Conservation (phyloP, 2,888 invertebrate species). For the Perithous albicinctus region DNA sequence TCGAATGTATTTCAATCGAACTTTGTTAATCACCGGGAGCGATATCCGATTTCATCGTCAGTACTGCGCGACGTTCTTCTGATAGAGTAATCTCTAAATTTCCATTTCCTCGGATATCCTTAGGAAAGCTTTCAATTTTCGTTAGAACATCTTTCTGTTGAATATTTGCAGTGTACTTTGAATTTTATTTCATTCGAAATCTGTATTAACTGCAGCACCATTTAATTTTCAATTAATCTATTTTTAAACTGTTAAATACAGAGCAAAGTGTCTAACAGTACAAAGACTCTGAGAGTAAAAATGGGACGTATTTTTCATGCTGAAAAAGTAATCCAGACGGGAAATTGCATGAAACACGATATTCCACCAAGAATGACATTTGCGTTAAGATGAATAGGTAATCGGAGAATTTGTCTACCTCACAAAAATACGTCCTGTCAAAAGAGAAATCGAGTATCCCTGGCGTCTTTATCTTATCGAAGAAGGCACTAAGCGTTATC, state of each 20-base stretch:
- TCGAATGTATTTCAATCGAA: background rate
- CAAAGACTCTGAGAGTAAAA: background rate
- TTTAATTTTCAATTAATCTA: no score
- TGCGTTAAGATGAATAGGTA: background rate
- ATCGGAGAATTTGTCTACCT: slow-evolving; percentile 10
- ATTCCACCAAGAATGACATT: background rate
- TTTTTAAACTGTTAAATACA: no score
- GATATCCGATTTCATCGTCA: background rate
- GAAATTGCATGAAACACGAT: background rate
- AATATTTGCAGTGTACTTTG: background rate
- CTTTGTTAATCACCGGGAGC: background rate
- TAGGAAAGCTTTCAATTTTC: background rate
- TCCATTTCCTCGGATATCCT: background rate
- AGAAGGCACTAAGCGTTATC: background rate
- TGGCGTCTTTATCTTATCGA: background rate
- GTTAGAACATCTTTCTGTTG: background rate
- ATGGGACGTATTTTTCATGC: background rate
- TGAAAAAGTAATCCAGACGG: background rate
- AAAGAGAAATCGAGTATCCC: no score
- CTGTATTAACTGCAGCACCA: background rate
- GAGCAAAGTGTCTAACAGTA: background rate
- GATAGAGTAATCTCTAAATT: no score
- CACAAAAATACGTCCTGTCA: background rate
- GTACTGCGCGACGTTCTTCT: background rate
- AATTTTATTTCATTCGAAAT: background rate